Conservation (phyloP, 2,113 vertebrate species). For the zebrafish (Danio rerio) region DNA sequence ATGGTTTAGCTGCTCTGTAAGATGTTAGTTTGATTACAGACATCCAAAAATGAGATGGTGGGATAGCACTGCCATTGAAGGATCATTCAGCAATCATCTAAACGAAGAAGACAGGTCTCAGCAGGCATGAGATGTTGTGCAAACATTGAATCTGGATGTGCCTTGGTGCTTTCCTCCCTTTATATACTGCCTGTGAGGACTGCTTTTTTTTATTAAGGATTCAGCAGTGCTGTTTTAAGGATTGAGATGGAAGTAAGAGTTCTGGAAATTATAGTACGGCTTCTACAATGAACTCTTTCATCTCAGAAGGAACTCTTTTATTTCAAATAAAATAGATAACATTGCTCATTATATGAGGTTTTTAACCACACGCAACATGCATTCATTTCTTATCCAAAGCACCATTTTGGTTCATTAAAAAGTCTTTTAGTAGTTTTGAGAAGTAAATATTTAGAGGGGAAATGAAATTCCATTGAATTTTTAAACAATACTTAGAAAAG, state of each 20-base stretch:
- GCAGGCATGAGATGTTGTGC: slow-evolving; percentile 3
- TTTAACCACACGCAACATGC: neutral
- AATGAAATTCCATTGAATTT: neutral
- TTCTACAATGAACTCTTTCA: neutral
- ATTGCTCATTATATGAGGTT: neutral
- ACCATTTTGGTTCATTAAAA: neutral
- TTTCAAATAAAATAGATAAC: neutral
- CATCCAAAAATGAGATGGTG: neutral
- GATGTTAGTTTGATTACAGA: neutral
- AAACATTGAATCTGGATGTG: neutral
- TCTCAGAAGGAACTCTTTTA: neutral
- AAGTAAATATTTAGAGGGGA: neutral
- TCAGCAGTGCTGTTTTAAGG: neutral
- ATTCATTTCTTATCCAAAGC: too few species aligned
- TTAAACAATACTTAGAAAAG: neutral
- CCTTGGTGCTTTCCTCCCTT: neutral
- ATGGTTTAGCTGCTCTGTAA: neutral
- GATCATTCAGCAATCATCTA: neutral
- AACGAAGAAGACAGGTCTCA: neutral
- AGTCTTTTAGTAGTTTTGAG: neutral
- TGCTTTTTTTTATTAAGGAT: neutral
- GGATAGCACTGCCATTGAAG: neutral
- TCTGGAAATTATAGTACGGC: slow-evolving; percentile 1
- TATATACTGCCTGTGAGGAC: neutral
- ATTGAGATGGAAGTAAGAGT: neutral